Conservation (phyloP, 2,888 invertebrate genomes). For the Lepas anatifera region DNA sequence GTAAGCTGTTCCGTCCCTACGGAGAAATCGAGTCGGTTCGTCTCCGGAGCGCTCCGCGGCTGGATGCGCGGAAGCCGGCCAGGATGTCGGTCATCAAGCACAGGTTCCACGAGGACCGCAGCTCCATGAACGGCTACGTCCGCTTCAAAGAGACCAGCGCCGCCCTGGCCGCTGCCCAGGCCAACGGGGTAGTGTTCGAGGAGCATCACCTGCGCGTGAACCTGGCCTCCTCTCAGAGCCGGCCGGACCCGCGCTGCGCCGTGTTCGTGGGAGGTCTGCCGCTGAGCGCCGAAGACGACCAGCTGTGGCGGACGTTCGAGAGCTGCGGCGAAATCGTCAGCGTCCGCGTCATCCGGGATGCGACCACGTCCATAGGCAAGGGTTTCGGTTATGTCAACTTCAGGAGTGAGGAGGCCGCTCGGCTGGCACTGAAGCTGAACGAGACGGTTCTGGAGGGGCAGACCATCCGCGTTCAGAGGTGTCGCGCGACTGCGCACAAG, state of each 20-base stretch:
- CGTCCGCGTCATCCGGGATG: constrained; percentile 15
- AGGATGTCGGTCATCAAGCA: constrained; percentile 2
- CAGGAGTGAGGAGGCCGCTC: constrained; percentile 1
- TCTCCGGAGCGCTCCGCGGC: constrained; percentile 14
- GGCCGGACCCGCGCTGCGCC: constrained; percentile 13
- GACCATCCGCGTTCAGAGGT: constrained; percentile 12
- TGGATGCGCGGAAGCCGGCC: background rate
- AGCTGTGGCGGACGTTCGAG: constrained; percentile 10
- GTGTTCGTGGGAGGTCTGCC: constrained; percentile 18
- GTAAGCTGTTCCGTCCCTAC: constrained; percentile 8
- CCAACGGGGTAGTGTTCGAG: background rate
- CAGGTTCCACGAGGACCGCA: background rate
- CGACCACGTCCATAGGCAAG: constrained; percentile 10
- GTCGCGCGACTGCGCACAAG: background rate
- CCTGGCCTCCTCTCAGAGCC: background rate
- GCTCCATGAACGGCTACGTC: background rate
- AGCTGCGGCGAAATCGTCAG: constrained; percentile 14
- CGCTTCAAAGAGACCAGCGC: background rate
- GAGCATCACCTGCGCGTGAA: constrained; percentile 12
- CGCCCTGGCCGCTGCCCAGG: background rate
- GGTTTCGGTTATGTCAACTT: constrained; percentile 20
- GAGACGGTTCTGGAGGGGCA: background rate
- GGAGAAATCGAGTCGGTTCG: constrained; percentile 15
- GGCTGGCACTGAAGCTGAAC: constrained; percentile 14
- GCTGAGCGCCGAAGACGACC: constrained; percentile 14